Evolutionary conservation across 1,140 invertebrate species (phyloP), one percentile per base, ranked within the genome.

Genomic region (Cyphomyrmex costatus): DNA sequence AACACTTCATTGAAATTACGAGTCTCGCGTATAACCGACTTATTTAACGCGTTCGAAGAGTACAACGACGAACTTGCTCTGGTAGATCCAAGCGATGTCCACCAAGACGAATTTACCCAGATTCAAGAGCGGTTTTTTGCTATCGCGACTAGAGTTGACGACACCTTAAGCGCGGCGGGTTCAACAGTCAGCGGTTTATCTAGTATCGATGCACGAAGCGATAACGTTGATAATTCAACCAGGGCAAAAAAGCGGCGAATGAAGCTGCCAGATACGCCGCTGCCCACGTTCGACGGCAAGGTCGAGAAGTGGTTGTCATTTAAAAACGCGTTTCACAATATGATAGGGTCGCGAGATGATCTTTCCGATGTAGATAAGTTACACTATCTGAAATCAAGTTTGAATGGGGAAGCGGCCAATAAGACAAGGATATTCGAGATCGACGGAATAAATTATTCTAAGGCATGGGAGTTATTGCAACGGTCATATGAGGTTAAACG

Each of bases 41-140:
- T 66, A 14, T 66, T 46, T 12, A 36, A 66, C 8, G 65, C 65
- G 3, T 66, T 21, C 65, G 65, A 66, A 46, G 65, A 66, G 8
- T 21, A 21, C 14, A 42, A 66, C 5, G 65, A 66, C 6, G 65
- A 66, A 4, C n/a, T 66, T 2, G 2, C 3, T 2, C 7, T 66
- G 21, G 14, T 66, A 33, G 51, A 74, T 33, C 51, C 56, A 12
- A 24, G 0, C 19, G 33, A 60, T 0, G 27, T 2, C 0, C 71
- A 74, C 16, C 14, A 33, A 33, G 30, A 33, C 3, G 71, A 74
- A 12, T 36, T 33, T 1, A n/a, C 16, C 1, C 0, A 36, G 3
- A 65, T 65, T 0, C 30, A 36, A n/a, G 61, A 65, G 1, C 61
- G 61, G 19, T 65, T 65, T 12, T 74, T 58, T n/a, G 12, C 27